Conservation (phyloP, 2,113 vertebrate genomes). For the Brachirus orientalis region DNA sequence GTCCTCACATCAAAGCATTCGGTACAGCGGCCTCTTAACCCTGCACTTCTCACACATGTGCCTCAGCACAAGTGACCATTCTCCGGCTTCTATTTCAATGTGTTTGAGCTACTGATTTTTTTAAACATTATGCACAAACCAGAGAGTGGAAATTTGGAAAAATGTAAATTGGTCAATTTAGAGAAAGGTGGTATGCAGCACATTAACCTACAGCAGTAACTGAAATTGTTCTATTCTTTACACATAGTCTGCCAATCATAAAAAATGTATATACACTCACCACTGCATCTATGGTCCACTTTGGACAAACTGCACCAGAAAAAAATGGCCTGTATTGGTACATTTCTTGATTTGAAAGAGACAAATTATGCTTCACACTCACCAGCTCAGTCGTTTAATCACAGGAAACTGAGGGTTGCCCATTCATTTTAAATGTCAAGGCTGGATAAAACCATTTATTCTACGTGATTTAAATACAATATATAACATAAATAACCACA, state of each 20-base stretch:
- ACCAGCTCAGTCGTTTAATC: not conserved
- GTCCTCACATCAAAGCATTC: conserved; percentile 50
- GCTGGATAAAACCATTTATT: not conserved
- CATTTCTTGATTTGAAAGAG: conserved; percentile 5
- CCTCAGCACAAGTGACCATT: conserved; percentile 14
- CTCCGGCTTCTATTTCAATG: conserved; percentile 5
- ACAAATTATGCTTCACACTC: not conserved
- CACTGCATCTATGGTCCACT: conserved; percentile 28
- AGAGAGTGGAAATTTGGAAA: not conserved
- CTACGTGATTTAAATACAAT: not conserved
- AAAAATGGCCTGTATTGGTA: conserved; percentile 29
- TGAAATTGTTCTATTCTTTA: not conserved
- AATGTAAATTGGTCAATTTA: not conserved
- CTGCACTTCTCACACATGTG: conserved; percentile 20
- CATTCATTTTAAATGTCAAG: not conserved
- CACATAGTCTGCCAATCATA: conserved; percentile 10
- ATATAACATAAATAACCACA: too few species aligned
- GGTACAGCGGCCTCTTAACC: conserved; percentile 31
- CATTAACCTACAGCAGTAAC: not conserved
- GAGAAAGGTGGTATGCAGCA: too few species aligned
- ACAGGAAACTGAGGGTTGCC: not conserved
- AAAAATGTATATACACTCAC: conserved; percentile 42
- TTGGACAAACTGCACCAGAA: conserved; percentile 28
- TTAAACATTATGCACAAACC: not conserved
- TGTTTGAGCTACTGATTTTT: conserved; percentile 6